Base-by-base conservation (phyloP, 2,888 invertebrate genomes). In the Cyrtodaria siliqua region DNA sequence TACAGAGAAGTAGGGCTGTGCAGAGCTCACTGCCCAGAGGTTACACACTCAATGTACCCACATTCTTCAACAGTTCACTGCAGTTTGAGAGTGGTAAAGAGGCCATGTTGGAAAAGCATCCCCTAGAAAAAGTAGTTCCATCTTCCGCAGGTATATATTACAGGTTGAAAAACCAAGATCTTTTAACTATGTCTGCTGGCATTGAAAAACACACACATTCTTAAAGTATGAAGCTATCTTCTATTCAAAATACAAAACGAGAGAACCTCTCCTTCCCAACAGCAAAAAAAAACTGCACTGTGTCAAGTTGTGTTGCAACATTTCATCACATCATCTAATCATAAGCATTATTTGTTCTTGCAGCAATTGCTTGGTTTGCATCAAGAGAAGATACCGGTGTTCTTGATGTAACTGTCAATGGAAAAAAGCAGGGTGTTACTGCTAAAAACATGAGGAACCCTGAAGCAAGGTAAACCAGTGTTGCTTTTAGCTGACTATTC, bases 1-100 rank as follows among this genome's bases (percentile, higher is more conserved):
- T 93, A 3, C 86, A 83, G 0, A 90, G 94, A 70, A 86, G 92
- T 53, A 63, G 60, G 27, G 29, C 26, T 4, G 73, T 88, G 9
- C 52, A 44, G 12, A 49, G 71, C 2, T 18, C 16, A n/a, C 82
- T 90, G n/a, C 88, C 91, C 2, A 16, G 27, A 14, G 82, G 87
- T 12, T 92, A 86, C 80, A 64, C 56, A 33, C 50, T 87, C 12
- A 66, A 83, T 27, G n/a, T 42, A 4, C 87, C 88, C 6, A 44
- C 50, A 12, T 67, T 87, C 14, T 42, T 85, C 2, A 92, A 91
- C 60, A 85, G 91, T 16, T 47, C 66, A 6, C 26, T 76, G 1
- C 20, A 27, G 23, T 90, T 90, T 82, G 49, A 50, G 12, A 83
- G 84, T 62, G 80, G 88, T n/a, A 82, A 81, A 47, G 70, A 76